Conservation (phyloP, 2,888 invertebrate genomes). For the Zelleria hepariella region DNA sequence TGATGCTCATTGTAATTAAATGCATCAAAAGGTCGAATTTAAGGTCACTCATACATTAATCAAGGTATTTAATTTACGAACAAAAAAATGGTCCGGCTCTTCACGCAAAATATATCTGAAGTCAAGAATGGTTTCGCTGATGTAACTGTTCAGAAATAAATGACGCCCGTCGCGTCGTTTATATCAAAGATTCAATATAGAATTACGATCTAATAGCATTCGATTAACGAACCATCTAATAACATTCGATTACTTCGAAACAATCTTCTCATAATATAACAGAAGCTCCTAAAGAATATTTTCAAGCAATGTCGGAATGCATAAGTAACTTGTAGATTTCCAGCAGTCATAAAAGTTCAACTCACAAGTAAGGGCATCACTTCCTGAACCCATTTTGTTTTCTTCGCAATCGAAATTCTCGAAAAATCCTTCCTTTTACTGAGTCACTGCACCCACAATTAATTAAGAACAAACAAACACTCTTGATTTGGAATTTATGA, state of each 20-base stretch:
- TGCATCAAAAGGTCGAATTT: not conserved
- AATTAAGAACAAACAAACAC: not conserved
- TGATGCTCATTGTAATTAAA: not conserved
- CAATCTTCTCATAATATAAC: too few relatives aligned
- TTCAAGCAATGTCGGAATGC: too few relatives aligned
- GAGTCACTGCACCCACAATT: constrained; percentile 6
- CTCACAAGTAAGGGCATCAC: constrained; percentile 46
- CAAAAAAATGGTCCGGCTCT: not conserved
- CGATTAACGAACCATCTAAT: too few relatives aligned
- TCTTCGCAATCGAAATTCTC: constrained; percentile 20
- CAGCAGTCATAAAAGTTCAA: constrained; percentile 11
- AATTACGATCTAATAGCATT: not conserved
- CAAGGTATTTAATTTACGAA: not conserved
- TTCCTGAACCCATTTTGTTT: constrained; percentile 40
- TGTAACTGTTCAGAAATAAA: constrained; percentile 2
- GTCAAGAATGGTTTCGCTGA: not conserved
- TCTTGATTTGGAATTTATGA: not conserved
- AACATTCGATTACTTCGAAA: too few relatives aligned
- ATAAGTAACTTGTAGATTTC: not conserved
- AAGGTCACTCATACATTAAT: too few relatives aligned
- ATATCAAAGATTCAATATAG: not conserved
- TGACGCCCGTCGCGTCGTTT: not conserved
- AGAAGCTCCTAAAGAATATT: too few relatives aligned
- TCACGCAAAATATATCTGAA: not conserved
- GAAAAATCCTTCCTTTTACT: constrained; percentile 8